These are phyloP conservation scores for Halocaridina rubra DNA, from an alignment of 2,888 invertebrate genomes.

Conservation along the genomic window DNA sequence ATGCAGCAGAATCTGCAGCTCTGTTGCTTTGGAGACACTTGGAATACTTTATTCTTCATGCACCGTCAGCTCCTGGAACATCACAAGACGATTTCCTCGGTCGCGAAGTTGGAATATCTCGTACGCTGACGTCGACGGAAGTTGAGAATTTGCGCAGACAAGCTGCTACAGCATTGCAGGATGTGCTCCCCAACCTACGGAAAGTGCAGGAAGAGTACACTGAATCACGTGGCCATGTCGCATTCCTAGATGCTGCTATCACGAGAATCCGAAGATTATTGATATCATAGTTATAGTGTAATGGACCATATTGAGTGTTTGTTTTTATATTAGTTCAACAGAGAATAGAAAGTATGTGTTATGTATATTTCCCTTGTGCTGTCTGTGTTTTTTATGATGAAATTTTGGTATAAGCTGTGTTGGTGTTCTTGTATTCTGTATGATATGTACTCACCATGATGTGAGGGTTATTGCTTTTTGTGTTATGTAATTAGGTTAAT, in stretches of 20 bases:
- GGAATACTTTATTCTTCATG: constrained; percentile 51
- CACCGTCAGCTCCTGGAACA: constrained; percentile 34
- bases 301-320: too few relatives aligned
- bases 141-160: constrained; percentile 43
- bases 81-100: constrained; percentile 14
- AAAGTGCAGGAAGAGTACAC: constrained; percentile 54
- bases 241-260: constrained; percentile 55
- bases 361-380: too few relatives aligned
- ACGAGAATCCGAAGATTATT: constrained; percentile 54
- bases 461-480: too few relatives aligned
- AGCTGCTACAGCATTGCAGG: constrained; percentile 44
- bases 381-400: too few relatives aligned
- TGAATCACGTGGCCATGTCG: constrained; percentile 46
- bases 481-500: too few relatives aligned
- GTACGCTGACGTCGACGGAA: constrained; percentile 31
- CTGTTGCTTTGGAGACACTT: constrained; percentile 57
- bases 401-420: too few relatives aligned
- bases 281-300: constrained; percentile 15
- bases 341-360: too few relatives aligned
- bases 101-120: constrained; percentile 31
- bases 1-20: constrained; percentile 55
- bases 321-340: too few relatives aligned
- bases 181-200: constrained; percentile 52
- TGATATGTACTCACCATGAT: too few relatives aligned
- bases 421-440: too few relatives aligned